phyloP scores from a whole-genome alignment of 2,113 vertebrate genomes.

The Lepus europaeus region DNA sequence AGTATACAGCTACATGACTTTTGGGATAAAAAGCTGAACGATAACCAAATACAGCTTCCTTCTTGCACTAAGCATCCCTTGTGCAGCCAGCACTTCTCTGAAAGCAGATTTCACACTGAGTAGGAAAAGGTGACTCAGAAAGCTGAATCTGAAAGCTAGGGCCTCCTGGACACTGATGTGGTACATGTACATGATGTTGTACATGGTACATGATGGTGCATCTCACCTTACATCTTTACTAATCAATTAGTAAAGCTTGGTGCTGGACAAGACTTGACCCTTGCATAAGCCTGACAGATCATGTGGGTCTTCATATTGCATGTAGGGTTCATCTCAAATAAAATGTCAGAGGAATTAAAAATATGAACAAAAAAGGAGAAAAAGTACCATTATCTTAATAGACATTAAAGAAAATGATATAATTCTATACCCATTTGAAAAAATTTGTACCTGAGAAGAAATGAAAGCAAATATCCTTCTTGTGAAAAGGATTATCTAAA shows the following conservation, averaged over 20 bases:
- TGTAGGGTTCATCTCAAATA: neutral
- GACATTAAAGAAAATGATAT: neutral
- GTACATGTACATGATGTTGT: too few relatives aligned
- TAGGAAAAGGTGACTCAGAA: neutral
- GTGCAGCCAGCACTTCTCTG: neutral
- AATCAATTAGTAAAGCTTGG: neutral
- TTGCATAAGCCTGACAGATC: neutral
- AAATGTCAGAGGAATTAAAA: neutral
- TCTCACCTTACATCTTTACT: neutral
- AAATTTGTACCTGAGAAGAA: neutral
- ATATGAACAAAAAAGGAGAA: neutral
- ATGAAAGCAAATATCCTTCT: constrained; percentile 26
- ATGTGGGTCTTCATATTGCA: neutral
- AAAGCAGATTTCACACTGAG: neutral
- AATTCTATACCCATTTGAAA: neutral
- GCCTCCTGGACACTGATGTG: neutral
- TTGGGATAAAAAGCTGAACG: neutral
- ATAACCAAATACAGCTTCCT: neutral
- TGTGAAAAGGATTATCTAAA: neutral
- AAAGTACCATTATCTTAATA: neutral
- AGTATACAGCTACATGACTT: neutral
- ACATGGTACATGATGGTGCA: too few relatives aligned
- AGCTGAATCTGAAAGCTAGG: neutral
- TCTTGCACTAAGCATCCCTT: neutral
- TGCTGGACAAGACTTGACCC: neutral